Conservation (phyloP, 2,113 vertebrate genomes). For the Hippocampus guttulatus region DNA sequence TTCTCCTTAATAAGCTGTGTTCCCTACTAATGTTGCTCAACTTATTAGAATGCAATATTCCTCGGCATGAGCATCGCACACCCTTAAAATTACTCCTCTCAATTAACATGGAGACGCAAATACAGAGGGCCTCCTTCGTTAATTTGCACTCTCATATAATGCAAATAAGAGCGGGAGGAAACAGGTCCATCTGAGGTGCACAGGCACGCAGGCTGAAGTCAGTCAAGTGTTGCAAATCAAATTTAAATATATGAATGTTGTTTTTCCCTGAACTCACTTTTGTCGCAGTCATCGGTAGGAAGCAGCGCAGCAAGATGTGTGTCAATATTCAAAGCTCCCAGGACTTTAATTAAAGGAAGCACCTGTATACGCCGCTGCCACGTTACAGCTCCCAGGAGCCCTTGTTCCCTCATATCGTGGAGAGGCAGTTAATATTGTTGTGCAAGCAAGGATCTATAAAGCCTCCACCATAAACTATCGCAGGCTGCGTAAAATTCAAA, state of each 20-base stretch:
- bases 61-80: constrained; percentile 65
- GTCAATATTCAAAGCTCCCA: constrained; percentile 55
- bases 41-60: constrained; percentile 78
- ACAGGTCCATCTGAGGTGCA: constrained; percentile 65
- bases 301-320: constrained; percentile 40
- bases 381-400: constrained; percentile 59
- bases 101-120: constrained; percentile 73
- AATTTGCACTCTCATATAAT: constrained; percentile 72
- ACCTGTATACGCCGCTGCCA: constrained; percentile 55
- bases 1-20: constrained; percentile 73
- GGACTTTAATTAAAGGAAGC: constrained; percentile 69
- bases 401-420: constrained; percentile 55
- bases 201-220: constrained; percentile 41
- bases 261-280: constrained; percentile 57
- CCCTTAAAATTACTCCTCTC: constrained; percentile 75
- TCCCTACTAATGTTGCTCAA: constrained; percentile 69
- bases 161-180: constrained; percentile 66
- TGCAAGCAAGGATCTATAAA: constrained; percentile 60
- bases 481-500: constrained; percentile 58
- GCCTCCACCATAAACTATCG: constrained; percentile 57
- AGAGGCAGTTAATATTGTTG: constrained; percentile 63
- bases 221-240: constrained; percentile 79
- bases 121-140: constrained; percentile 65
- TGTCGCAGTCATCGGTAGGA: constrained; percentile 22
- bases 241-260: constrained; percentile 81